Conservation (phyloP, 2,888 invertebrate species). For the Oscheius sp. region DNA sequence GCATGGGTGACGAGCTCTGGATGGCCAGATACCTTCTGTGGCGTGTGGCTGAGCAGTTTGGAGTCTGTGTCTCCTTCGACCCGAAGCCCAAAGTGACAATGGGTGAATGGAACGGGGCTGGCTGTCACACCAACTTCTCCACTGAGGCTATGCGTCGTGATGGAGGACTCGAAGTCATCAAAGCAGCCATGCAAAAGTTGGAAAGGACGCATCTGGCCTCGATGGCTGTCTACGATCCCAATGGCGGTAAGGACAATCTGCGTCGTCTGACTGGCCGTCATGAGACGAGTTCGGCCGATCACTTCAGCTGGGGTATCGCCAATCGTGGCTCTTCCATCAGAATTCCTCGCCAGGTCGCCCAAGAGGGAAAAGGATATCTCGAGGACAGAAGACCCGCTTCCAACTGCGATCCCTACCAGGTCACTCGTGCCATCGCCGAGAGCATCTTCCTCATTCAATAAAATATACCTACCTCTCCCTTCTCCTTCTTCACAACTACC, state of each 20-base stretch:
- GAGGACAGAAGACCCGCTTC: slow-evolving; percentile 71
- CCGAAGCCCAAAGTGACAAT: slow-evolving; percentile 75
- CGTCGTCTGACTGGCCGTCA: slow-evolving; percentile 91
- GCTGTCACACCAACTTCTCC: slow-evolving; percentile 95
- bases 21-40: slow-evolving; percentile 75
- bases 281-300: slow-evolving; percentile 94
- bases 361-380: slow-evolving; percentile 68
- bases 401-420: slow-evolving; percentile 70
- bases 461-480: slow-evolving; percentile 41
- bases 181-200: slow-evolving; percentile 78
- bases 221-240: slow-evolving; percentile 77
- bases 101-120: slow-evolving; percentile 91
- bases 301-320: slow-evolving; percentile 81
- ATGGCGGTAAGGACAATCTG: slow-evolving; percentile 94
- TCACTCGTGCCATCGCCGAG: slow-evolving; percentile 60
- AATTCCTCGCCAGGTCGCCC: slow-evolving; percentile 68
- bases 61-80: slow-evolving; percentile 75
- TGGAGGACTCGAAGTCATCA: slow-evolving; percentile 60
- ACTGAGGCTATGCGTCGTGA: slow-evolving; percentile 85
- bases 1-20: slow-evolving; percentile 77
- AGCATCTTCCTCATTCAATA: slow-evolving; percentile 46
- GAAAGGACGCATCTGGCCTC: slow-evolving; percentile 90
- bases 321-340: slow-evolving; percentile 68
- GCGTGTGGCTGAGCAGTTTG: slow-evolving; percentile 76
- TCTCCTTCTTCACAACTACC: slow-evolving; percentile 55